phyloP scores from a whole-genome alignment of 2,797 vertebrate genomes.

The Acipenser ruthenus region DNA sequence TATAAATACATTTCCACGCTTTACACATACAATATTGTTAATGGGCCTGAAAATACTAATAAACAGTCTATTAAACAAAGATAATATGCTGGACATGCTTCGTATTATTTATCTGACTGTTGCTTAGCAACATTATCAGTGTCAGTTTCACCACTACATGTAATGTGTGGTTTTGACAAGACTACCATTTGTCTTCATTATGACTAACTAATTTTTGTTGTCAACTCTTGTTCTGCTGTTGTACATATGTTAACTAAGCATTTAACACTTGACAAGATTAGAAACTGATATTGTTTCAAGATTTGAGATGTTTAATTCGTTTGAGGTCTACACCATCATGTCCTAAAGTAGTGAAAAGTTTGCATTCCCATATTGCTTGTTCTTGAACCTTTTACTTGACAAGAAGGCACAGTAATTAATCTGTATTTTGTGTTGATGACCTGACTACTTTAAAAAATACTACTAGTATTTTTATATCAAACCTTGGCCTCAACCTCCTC shows the following conservation, averaged over 20 bases:
- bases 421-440: too few species aligned
- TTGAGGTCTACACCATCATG: too few species aligned
- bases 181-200: conserved; percentile 64
- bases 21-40: too few species aligned
- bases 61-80: neutral
- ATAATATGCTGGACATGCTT: conserved; percentile 21
- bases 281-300: conserved; percentile 17
- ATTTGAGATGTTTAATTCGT: neutral
- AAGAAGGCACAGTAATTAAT: too few species aligned
- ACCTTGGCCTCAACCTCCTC: too few species aligned
- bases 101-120: conserved; percentile 33
- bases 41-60: too few species aligned
- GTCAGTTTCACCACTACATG: conserved; percentile 37
- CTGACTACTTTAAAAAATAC: too few species aligned
- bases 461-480: too few species aligned
- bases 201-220: conserved; percentile 48
- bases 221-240: conserved; percentile 48
- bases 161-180: conserved; percentile 33
- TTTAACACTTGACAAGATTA: conserved; percentile 37
- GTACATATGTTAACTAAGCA: conserved; percentile 42
- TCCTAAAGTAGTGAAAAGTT: too few species aligned
- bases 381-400: too few species aligned
- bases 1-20: too few species aligned
- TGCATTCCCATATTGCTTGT: too few species aligned
- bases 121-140: conserved; percentile 63